Evolutionary conservation across 2,888 invertebrate genomes (phyloP).

Genomic region (Caenorhabditis sinica): DNA sequence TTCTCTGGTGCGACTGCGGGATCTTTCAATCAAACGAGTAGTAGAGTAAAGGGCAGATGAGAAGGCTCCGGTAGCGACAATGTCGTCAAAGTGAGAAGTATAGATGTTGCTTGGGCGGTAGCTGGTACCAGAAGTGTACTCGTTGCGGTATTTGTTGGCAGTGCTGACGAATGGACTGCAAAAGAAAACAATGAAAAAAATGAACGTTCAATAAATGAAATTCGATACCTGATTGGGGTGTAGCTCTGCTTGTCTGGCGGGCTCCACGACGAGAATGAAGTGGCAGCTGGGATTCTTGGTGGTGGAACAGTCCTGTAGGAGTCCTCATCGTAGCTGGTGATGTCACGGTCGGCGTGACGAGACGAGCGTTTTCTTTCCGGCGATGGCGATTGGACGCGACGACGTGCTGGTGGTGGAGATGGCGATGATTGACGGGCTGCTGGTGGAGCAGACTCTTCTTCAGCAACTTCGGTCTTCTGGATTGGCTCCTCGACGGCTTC

Average conservation of each 20-base stretch:
- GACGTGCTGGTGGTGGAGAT: conserved; percentile 75
- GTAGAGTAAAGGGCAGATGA: conserved; percentile 82
- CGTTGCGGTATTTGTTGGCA: conserved; percentile 81
- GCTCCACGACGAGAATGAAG: conserved; percentile 82
- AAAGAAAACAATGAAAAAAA: neutral
- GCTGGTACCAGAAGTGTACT: conserved; percentile 74
- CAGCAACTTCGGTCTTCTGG: conserved; percentile 55
- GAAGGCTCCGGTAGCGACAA: conserved; percentile 82
- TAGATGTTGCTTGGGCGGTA: conserved; percentile 79
- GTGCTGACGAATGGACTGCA: conserved; percentile 76
- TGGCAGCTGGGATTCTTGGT: conserved; percentile 79
- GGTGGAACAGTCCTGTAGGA: conserved; percentile 80
- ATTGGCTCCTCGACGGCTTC: conserved; percentile 65
- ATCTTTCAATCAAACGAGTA: conserved; percentile 81
- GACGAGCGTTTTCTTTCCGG: conserved; percentile 69
- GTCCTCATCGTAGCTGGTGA: conserved; percentile 77
- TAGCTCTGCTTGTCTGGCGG: conserved; percentile 81
- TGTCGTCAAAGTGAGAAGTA: conserved; percentile 82
- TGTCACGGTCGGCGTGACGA: conserved; percentile 72
- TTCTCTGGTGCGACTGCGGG: conserved; percentile 83
- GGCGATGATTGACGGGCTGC: conserved; percentile 69
- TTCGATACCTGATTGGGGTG: conserved; percentile 76
- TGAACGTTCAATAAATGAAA: conserved; percentile 1
- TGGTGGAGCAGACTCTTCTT: conserved; percentile 66
- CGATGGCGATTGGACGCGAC: conserved; percentile 75